A percentile compares a stretch with the other conserved stretches of the same genome.
phyloP scores from a whole-genome alignment of 2,113 vertebrate species.

The Sarotherodon lohbergeri region DNA sequence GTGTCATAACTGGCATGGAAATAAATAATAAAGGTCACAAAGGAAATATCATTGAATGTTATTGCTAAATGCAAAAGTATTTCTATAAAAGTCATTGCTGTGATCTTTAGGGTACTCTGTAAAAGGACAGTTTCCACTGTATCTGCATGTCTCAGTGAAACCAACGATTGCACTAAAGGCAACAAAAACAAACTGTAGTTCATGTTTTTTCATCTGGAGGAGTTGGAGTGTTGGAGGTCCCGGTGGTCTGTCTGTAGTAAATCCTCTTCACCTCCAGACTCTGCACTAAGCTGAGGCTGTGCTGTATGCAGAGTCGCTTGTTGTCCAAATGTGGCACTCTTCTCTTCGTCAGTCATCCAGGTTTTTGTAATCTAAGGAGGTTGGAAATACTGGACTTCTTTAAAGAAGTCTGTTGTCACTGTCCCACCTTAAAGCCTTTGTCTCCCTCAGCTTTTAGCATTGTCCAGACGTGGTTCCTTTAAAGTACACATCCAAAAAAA shows the following conservation, averaged over 20 bases:
- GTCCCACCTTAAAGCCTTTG: neutral
- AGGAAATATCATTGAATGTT: neutral
- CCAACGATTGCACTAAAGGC: neutral
- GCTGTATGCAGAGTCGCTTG: neutral
- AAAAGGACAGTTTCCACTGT: neutral
- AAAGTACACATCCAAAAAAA: neutral
- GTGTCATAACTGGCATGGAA: neutral
- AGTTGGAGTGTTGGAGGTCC: neutral
- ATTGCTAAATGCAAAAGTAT: neutral
- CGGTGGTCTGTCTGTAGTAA: neutral
- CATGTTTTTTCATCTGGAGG: neutral
- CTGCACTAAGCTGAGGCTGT: neutral
- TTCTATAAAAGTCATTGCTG: neutral
- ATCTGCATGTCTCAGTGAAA: neutral
- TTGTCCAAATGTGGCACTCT: neutral
- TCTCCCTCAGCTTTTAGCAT: neutral
- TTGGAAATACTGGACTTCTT: neutral
- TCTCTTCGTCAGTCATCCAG: neutral
- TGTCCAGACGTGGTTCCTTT: neutral
- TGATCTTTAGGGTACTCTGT: neutral
- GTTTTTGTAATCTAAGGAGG: neutral
- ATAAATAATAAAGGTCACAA: neutral
- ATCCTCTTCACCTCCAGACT: neutral
- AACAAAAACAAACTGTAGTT: neutral
- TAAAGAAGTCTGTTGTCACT: neutral